Percentiles rank a stretch among this genome's conserved stretches.
Evolutionary conservation across 2,888 invertebrate species (phyloP).

Genomic region (Amblyteles armatorius): DNA sequence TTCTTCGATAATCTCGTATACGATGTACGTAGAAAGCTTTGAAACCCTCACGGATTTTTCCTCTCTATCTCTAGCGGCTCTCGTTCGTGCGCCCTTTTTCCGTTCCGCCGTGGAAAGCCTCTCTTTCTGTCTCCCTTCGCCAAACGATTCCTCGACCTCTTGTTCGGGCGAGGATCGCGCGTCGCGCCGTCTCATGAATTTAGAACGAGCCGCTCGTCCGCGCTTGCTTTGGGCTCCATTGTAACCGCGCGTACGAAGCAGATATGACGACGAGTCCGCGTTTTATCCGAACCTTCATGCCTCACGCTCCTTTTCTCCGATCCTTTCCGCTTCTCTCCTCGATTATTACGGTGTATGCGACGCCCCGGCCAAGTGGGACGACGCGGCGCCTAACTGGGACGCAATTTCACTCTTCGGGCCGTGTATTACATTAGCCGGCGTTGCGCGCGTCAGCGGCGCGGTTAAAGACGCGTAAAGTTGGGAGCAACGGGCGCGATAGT

Average conservation of each 20-base stretch:
- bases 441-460: conserved; percentile 7
- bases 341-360: conserved; percentile 33
- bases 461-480: neutral
- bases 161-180: conserved; percentile 34
- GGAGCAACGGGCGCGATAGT: conserved; percentile 3
- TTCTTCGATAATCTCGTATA: conserved; percentile 24
- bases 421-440: conserved; percentile 26
- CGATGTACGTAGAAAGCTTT: conserved; percentile 2
- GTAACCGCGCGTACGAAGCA: conserved; percentile 41
- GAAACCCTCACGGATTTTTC: conserved; percentile 2
- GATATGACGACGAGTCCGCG: conserved; percentile 37
- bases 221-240: conserved; percentile 7
- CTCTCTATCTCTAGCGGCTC: neutral
- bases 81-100: conserved; percentile 8
- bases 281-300: conserved; percentile 35
- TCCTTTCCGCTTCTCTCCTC: conserved; percentile 42
- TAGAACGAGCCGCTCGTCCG: conserved; percentile 48
- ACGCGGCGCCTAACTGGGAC: conserved; percentile 29
- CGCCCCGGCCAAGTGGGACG: conserved; percentile 31
- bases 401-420: conserved; percentile 42
- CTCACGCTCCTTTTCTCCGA: conserved; percentile 22
- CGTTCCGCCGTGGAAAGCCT: conserved; percentile 5
- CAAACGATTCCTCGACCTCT: conserved; percentile 34
- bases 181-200: conserved; percentile 56
- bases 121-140: neutral